phyloP scores from a whole-genome alignment of 2,113 vertebrate genomes.

The Podarcis muralis region DNA sequence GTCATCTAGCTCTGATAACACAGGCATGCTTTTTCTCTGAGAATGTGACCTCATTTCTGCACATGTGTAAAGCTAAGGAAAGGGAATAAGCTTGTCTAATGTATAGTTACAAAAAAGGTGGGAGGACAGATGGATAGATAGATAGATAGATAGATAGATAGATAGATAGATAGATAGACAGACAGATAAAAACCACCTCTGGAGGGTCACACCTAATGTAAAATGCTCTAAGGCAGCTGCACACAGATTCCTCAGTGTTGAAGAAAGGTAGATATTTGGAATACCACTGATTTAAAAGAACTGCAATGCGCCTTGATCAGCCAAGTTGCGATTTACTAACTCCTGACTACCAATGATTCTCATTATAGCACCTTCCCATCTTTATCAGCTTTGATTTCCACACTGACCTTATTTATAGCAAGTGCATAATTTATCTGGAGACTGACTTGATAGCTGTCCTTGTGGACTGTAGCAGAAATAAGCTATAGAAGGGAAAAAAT shows the following conservation, averaged over 20 bases:
- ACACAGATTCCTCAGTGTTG: background rate
- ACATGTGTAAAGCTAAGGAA: too few species aligned
- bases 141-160: too few species aligned
- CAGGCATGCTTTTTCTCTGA: too few species aligned
- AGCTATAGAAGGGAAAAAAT: slow-evolving; percentile 76
- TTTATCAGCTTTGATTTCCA: background rate
- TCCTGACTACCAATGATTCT: background rate
- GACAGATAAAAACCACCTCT: too few species aligned
- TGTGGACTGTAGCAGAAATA: slow-evolving; percentile 83
- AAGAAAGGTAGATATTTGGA: background rate
- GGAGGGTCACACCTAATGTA: background rate
- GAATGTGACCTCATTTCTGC: too few species aligned
- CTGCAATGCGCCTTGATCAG: background rate
- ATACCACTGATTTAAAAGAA: background rate
- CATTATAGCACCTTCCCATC: background rate
- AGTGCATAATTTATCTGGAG: slow-evolving; percentile 85
- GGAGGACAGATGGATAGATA: too few species aligned
- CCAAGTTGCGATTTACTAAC: background rate
- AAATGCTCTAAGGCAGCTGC: background rate
- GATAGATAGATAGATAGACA: too few species aligned
- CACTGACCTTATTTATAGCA: slow-evolving; percentile 76
- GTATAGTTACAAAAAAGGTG: too few species aligned
- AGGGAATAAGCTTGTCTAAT: too few species aligned
- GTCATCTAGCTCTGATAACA: too few species aligned
- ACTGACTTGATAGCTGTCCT: slow-evolving; percentile 84